phyloP scores from a whole-genome alignment of 2,797 vertebrate genomes.

The Enteromius treurensis region DNA sequence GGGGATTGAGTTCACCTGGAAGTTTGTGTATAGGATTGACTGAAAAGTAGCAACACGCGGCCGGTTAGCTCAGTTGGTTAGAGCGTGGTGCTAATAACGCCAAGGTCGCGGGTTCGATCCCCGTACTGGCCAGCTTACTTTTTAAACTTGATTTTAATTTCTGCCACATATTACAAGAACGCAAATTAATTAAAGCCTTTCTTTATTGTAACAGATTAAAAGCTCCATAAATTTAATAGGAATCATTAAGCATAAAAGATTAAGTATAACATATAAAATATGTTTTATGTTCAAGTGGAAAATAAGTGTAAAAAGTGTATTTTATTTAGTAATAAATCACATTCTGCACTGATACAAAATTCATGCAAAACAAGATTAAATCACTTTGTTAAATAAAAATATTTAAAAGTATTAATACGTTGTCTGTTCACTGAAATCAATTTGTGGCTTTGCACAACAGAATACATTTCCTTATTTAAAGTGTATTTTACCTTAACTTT shows the following conservation, averaged over 20 bases:
- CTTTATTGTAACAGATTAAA: background rate
- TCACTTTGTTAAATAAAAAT: background rate
- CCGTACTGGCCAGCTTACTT: constrained; percentile 65
- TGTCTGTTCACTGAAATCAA: background rate
- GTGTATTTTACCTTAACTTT: background rate
- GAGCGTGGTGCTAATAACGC: constrained; percentile 80
- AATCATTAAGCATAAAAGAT: background rate
- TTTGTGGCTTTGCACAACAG: background rate
- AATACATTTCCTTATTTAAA: too few species aligned
- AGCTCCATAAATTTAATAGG: background rate
- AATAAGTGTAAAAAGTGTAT: background rate
- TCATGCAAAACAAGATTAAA: background rate
- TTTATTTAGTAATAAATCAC: background rate
- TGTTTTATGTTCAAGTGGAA: too few species aligned
- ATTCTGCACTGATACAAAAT: background rate
- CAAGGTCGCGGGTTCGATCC: constrained; percentile 75
- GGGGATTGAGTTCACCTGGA: too few species aligned
- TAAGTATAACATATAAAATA: background rate
- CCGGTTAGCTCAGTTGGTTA: constrained; percentile 70
- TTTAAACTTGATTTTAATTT: background rate
- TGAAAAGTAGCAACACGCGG: background rate
- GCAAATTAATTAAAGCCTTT: background rate
- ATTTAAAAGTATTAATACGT: background rate
- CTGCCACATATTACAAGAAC: background rate
- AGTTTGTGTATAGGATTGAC: too few species aligned